Base-by-base conservation (phyloP, 2,797 vertebrate species). In the Lindbergichthys nudifrons region DNA sequence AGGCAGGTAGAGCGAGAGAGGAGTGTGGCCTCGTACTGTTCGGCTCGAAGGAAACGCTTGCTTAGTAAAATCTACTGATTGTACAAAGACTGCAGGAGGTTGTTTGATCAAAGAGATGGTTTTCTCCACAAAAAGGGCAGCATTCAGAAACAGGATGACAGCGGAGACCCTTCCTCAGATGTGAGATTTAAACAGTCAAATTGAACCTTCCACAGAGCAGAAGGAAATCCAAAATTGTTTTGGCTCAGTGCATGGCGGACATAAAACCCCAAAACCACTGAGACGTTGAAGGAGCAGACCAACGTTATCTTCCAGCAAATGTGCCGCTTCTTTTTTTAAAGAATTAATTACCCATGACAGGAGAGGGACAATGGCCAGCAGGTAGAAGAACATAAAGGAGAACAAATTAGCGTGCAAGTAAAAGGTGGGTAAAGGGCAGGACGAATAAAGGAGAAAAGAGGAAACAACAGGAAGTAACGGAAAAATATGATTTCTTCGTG, bases 281-380 rank as follows among this genome's bases (percentile, higher is more conserved):
- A 81, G 54, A 73, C 16, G 12, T 19, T 76, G 36, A 53, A n/a
- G 71, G 39, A 82, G 63, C 60, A 71, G 70, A 67, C 32, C 32
- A 36, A 36, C 43, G 8, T 78, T 80, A 76, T 79, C 67, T 60
- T 70, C 42, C 73, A 70, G 61, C n/a, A 70, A 82, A 83, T 75
- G 71, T 67, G 76, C 59, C 43, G 71, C 75, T 80, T 78, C 53
- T 81, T 75, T 79, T 75, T 79, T 85, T 14, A 57, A 81, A 70
- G 67, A 82, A 80, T 80, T 67, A 83, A 84, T 86, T 86, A 81
- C 47, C 63, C 70, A 62, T 69, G 73, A 81, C 78, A 67, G 43
- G 19, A 65, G 56, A 73, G 54, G 66, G 0, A 73, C 71, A 75
- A 63, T 42, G 54, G 67, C 73, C 65, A 43, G 32, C 67, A 76